These are phyloP conservation scores for Cataglyphis altisquamis DNA, from an alignment of 2,888 invertebrate genomes.

Conservation along the genomic window DNA sequence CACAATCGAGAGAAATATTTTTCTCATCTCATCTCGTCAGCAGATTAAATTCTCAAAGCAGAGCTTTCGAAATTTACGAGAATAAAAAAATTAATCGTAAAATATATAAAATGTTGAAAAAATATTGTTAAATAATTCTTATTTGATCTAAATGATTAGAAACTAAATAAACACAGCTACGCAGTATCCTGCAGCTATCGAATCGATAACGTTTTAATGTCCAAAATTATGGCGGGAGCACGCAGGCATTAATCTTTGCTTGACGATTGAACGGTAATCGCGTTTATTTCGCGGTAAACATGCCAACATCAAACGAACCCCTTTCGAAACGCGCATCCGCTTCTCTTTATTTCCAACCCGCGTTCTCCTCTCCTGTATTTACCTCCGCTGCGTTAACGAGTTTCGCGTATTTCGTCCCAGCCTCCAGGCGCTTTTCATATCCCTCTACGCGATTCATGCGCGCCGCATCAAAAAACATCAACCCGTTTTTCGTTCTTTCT, in stretches of 20 bases:
- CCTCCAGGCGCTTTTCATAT: slow-evolving; percentile 34
- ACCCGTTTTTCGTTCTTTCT: slow-evolving; percentile 55
- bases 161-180: neutral
- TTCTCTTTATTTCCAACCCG: slow-evolving; percentile 66
- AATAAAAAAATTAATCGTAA: neutral
- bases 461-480: slow-evolving; percentile 43
- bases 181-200: neutral
- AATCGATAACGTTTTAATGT: neutral
- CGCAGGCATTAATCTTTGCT: slow-evolving; percentile 13
- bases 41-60: neutral
- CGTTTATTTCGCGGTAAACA: slow-evolving; percentile 50
- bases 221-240: neutral
- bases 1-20: slow-evolving; percentile 1
- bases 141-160: neutral
- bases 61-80: neutral
- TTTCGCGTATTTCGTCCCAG: slow-evolving; percentile 55
- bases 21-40: neutral
- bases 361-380: slow-evolving; percentile 56
- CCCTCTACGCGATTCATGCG: slow-evolving; percentile 11
- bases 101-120: neutral
- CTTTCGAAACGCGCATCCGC: slow-evolving; percentile 41
- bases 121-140: neutral
- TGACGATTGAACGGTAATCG: slow-evolving; percentile 48
- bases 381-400: slow-evolving; percentile 55
- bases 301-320: slow-evolving; percentile 41